phyloP scores from a whole-genome alignment of 1,140 invertebrate species.

The Panagrolaimus sp. region DNA sequence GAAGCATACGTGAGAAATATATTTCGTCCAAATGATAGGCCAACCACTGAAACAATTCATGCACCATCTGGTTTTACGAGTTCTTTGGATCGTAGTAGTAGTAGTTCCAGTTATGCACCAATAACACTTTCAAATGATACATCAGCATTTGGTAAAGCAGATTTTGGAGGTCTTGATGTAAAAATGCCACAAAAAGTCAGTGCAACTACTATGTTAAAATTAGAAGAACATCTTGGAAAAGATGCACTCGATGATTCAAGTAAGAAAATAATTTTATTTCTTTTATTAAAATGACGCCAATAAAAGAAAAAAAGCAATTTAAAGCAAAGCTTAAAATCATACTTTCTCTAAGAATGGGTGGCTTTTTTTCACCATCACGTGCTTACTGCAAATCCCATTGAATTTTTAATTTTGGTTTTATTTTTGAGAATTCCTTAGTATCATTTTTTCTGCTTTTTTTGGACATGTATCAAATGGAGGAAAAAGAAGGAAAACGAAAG shows the following conservation, averaged over 20 bases:
- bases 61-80: background rate
- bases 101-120: background rate
- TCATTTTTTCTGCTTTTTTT: no score
- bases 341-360: no score
- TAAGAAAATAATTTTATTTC: constrained; percentile 11
- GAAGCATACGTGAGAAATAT: constrained; percentile 18
- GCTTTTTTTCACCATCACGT: no score
- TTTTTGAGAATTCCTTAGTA: no score
- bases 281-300: no score
- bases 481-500: no score
- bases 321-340: no score
- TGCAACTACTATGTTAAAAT: constrained; percentile 28
- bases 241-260: constrained; percentile 41
- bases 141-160: background rate
- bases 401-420: no score
- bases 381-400: no score
- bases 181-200: constrained; percentile 24
- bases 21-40: background rate
- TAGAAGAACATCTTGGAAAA: constrained; percentile 38
- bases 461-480: no score
- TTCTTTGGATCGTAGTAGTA: background rate
- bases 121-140: background rate
- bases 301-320: no score
- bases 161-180: background rate
- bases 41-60: background rate